These are phyloP conservation scores for Prochilodus magdalenae DNA, from an alignment of 2,113 vertebrate genomes.

Conservation along the genomic window DNA sequence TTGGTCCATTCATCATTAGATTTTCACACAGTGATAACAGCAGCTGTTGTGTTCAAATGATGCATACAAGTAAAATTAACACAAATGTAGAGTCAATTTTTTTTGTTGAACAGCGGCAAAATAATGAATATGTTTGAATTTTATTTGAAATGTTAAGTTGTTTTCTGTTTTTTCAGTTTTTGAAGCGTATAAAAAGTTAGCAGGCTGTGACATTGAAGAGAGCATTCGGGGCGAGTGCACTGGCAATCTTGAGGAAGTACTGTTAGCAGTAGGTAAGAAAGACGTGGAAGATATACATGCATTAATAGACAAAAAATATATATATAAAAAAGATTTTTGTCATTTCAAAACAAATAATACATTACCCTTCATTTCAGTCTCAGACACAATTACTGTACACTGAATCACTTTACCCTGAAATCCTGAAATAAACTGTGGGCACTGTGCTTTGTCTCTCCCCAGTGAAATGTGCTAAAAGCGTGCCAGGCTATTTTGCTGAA, in stretches of 20 bases:
- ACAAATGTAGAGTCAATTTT: too few species aligned
- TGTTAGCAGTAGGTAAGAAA: conserved; percentile 90
- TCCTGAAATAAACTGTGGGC: conserved; percentile 1
- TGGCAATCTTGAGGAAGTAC: conserved; percentile 86
- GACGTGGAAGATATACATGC: not conserved
- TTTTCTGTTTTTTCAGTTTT: conserved; percentile 80
- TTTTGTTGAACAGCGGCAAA: too few species aligned
- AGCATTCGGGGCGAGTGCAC: conserved; percentile 91
- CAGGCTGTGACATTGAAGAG: conserved; percentile 90
- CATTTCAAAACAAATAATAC: too few species aligned
- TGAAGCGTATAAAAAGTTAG: conserved; percentile 90
- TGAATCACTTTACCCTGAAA: not conserved
- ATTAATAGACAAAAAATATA: not conserved
- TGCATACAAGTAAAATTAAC: too few species aligned
- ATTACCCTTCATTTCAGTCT: not conserved
- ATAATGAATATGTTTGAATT: too few species aligned
- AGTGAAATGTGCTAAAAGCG: conserved; percentile 89
- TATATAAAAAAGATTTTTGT: not conserved
- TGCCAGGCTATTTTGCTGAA: conserved; percentile 91
- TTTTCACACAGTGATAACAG: too few species aligned
- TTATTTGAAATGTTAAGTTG: too few species aligned
- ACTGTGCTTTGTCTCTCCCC: conserved; percentile 43
- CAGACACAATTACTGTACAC: not conserved
- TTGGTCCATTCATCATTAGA: too few species aligned
- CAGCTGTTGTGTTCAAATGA: too few species aligned